Base-by-base conservation (phyloP, 1,140 invertebrate species). In the Pentalonia nigronervosa region DNA sequence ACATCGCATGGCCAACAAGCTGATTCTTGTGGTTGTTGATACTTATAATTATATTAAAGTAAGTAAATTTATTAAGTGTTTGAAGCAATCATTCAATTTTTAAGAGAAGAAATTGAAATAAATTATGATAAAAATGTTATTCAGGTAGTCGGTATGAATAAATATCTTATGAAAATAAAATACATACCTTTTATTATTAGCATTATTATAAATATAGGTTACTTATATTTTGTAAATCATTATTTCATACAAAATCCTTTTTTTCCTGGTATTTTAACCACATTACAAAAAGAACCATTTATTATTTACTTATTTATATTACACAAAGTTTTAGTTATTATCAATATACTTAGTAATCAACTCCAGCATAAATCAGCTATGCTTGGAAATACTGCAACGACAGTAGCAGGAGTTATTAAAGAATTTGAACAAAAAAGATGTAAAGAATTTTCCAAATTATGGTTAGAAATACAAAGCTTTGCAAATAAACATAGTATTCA, bases 251-350 rank as follows among this genome's bases (percentile, higher is more conserved):
- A 34, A 83, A 83, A 83, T 34, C 41, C n/a, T 20, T 83, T 83
- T 83, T 34, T 83, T 83, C 34, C 34, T 41, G 81, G 34, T 83
- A 83, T 83, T 83, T 36, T 83, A 21, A 2, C 81, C 81, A 20
- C 81, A 41, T 34, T 41, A 83, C n/a, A 83, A 83, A 83, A 83
- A 34, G 34, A 36, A 34, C 34, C 81, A 83, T 83, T 83, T 83
- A 83, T 83, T 83, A 83, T 83, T 83, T 83, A 83, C 81, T 36
- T 36, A 17, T 83, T 83, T 83, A 83, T 83, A 83, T 17, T 83
- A 36, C n/a, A 83, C 17, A 8, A 83, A 83, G 34, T 83, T 41
- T 83, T 83, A 83, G 81, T 83, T 83, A 41, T 83, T 36, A 83
- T 83, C 0, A 83, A 83, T 41, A 36, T 83, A 11, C n/a, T 83